Conservation (phyloP, 2,797 vertebrate species). For the Clarias pachynema region DNA sequence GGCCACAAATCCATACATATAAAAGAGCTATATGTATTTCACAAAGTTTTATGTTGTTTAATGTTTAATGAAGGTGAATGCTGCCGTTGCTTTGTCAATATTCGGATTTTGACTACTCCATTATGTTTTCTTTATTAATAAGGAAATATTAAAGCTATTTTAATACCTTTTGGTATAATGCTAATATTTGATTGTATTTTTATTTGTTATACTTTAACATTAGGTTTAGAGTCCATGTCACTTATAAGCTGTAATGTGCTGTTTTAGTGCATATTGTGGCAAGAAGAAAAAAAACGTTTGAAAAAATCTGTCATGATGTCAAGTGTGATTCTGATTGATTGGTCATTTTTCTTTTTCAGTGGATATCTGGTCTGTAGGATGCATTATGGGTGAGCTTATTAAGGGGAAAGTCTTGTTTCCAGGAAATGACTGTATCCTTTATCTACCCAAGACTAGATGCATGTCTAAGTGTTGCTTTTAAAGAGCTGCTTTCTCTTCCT, state of each 20-base stretch:
- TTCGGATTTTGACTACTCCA: background rate
- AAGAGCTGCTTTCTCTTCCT: constrained; percentile 30
- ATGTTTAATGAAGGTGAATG: background rate
- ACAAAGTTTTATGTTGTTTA: background rate
- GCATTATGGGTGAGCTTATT: constrained; percentile 97
- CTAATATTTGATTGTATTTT: background rate
- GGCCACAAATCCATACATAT: background rate
- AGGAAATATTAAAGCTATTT: no score
- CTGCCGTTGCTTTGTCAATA: background rate
- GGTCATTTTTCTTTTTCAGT: constrained; percentile 73
- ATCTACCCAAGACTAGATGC: constrained; percentile 22
- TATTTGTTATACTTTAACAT: background rate
- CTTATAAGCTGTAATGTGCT: background rate
- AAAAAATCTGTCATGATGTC: background rate
- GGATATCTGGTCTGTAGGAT: constrained; percentile 99
- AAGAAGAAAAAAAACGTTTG: background rate
- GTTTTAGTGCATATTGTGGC: background rate
- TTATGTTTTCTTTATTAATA: background rate
- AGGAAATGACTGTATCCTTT: constrained; percentile 98
- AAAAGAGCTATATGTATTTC: background rate
- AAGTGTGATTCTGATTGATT: background rate
- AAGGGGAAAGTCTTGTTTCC: constrained; percentile 97
- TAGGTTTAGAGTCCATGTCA: background rate
- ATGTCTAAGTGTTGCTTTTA: constrained; percentile 23
- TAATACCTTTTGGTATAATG: background rate